Evolutionary conservation across 2,888 invertebrate species (phyloP), one percentile per base, ranked within the genome.

Genomic region (Eupithecia centaureata): DNA sequence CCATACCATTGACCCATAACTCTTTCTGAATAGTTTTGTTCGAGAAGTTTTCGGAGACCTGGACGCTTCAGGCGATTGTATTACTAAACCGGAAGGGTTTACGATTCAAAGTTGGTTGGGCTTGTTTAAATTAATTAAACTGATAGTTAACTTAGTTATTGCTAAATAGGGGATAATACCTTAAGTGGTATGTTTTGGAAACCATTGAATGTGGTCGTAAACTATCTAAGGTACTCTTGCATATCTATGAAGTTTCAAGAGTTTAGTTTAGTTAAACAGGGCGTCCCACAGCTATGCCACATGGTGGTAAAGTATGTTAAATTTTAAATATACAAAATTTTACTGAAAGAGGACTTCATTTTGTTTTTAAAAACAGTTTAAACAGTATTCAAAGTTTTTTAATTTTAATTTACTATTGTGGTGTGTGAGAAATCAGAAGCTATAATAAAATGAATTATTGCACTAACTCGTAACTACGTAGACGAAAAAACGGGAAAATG

Each of bases 71-170:
- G 18, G 57, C 18, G 18, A 57, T 57, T 57, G 22, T 57, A 12
- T 22, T 32, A 30, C 22, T 32, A 18, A 33, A 56, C 28, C 30
- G 12, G 32, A 18, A 57, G 57, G 32, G 12, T 56, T 56, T 54
- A 54, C 2, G 51, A 27, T 8, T 27, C 52, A 8, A 18, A 57
- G 57, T 57, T 57, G 18, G 30, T 10, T 57, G 32, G 57, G n/a
- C 18, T 57, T n/a, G 7, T 57, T 12, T 10, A 30, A 32, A 57
- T 56, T 57, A 30, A 57, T 57, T 57, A 57, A 57, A 57, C 30
- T 33, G 12, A 56, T 27, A 52, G 52, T 27, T 27, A 52, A 52
- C 52, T 52, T 27, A 47, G 22, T 47, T 47, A 47, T 47, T 22
- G 47, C 47, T 47, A 22, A 47, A 47, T 42, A 47, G 4, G 18